Evolutionary conservation across 1,140 invertebrate genomes (phyloP).

Genomic region (Drosophila serrata): DNA sequence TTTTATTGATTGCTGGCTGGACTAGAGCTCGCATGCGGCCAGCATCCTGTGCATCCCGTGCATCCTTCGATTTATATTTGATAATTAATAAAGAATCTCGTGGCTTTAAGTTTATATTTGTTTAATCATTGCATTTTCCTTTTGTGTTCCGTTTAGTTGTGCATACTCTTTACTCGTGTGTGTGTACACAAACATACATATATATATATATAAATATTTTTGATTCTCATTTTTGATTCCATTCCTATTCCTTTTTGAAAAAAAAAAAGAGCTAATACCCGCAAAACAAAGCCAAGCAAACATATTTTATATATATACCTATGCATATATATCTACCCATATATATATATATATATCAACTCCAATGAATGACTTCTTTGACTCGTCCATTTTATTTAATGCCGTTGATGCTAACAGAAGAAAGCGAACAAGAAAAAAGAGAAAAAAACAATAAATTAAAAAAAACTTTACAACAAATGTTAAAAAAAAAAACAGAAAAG

Average conservation of each 20-base stretch:
- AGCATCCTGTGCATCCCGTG: constrained; percentile 24
- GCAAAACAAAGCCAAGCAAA: constrained; percentile 36
- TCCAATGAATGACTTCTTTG: constrained; percentile 85
- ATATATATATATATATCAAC: constrained; percentile 51
- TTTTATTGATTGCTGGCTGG: constrained; percentile 45
- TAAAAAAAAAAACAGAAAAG: constrained; percentile 29
- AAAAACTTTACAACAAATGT: constrained; percentile 52
- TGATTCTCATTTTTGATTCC: constrained; percentile 36
- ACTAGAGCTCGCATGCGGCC: constrained; percentile 37
- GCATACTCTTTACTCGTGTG: constrained; percentile 23
- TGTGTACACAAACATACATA: constrained; percentile 57
- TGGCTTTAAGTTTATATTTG: constrained; percentile 3
- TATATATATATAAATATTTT: constrained; percentile 59
- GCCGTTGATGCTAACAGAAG: constrained; percentile 84
- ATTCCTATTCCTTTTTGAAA: constrained; percentile 12
- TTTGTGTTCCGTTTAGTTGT: constrained; percentile 25
- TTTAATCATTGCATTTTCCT: constrained; percentile 49
- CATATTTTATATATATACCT: constrained; percentile 54
- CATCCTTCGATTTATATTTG: constrained; percentile 20
- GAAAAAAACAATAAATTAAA: constrained; percentile 38
- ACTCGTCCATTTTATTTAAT: constrained; percentile 85
- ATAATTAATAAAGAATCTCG: constrained; percentile 14
- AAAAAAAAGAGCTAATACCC: constrained; percentile 10
- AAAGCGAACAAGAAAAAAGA: constrained; percentile 62
- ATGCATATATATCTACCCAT: constrained; percentile 63